phyloP scores from a whole-genome alignment of 1,140 invertebrate species.

The Apis laboriosa region DNA sequence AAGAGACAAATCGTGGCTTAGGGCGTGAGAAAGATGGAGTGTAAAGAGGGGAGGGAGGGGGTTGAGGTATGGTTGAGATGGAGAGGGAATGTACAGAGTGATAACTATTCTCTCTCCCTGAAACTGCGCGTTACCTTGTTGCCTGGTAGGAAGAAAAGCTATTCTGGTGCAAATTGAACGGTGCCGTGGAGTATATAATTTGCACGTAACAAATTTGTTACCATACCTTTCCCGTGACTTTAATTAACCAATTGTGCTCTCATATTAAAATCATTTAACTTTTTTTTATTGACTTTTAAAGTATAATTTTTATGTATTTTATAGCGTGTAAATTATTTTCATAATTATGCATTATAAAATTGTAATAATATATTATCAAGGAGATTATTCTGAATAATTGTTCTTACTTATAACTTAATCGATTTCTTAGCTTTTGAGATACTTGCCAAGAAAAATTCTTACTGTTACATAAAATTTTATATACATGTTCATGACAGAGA shows the following conservation, averaged over 20 bases:
- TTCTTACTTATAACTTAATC: not conserved
- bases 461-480: too few species aligned
- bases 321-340: too few species aligned
- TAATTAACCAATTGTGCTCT: not conserved
- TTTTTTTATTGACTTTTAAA: too few species aligned
- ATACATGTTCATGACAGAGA: too few species aligned
- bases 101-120: constrained; percentile 39
- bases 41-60: not conserved
- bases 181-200: constrained; percentile 24
- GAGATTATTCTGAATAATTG: too few species aligned
- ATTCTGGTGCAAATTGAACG: constrained; percentile 29
- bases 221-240: not conserved
- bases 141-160: constrained; percentile 14
- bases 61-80: not conserved
- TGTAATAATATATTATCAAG: too few species aligned
- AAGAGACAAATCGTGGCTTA: not conserved
- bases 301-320: too few species aligned
- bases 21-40: constrained; percentile 35
- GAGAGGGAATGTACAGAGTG: not conserved
- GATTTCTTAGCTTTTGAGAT: too few species aligned
- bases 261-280: not conserved
- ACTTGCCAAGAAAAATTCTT: too few species aligned
- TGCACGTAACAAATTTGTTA: constrained; percentile 31
- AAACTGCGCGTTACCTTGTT: constrained; percentile 42
- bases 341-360: too few species aligned